phyloP scores from a whole-genome alignment of 2,113 vertebrate genomes.

The Oryzias javanicus region DNA sequence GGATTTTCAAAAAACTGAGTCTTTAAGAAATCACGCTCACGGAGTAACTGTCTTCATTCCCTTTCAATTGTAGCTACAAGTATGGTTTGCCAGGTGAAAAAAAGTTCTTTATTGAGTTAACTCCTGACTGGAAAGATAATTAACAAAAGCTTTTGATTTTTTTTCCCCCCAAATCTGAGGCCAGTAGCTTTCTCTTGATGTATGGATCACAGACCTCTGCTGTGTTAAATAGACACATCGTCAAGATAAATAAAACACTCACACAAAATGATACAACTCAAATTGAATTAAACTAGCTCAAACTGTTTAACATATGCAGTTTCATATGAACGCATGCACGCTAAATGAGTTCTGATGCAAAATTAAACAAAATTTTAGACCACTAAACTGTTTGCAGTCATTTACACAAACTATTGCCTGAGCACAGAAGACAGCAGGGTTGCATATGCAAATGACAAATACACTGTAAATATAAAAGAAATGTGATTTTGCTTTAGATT shows the following conservation, averaged over 20 bases:
- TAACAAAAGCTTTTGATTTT: slow-evolving; percentile 42
- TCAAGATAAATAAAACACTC: slow-evolving; percentile 29
- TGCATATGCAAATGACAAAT: slow-evolving; percentile 50
- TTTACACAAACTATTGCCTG: slow-evolving; percentile 31
- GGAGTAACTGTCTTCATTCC: slow-evolving; percentile 45
- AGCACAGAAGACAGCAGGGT: slow-evolving; percentile 34
- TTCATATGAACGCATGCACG: slow-evolving; percentile 25
- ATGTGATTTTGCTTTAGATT: slow-evolving; percentile 55
- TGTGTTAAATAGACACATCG: slow-evolving; percentile 8
- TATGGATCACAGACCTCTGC: slow-evolving; percentile 24
- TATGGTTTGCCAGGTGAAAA: slow-evolving; percentile 42
- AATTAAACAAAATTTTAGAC: slow-evolving; percentile 43
- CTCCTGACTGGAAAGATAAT: slow-evolving; percentile 50
- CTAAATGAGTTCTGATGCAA: slow-evolving; percentile 38
- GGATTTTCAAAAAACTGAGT: no score
- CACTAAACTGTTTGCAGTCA: slow-evolving; percentile 40
- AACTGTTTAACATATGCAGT: slow-evolving; percentile 29
- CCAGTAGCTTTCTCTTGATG: slow-evolving; percentile 43
- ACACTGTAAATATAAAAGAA: slow-evolving; percentile 50
- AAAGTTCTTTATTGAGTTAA: slow-evolving; percentile 69
- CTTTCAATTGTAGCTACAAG: slow-evolving; percentile 38
- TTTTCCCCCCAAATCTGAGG: slow-evolving; percentile 34
- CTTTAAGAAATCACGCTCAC: no score
- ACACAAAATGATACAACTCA: slow-evolving; percentile 29
- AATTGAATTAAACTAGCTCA: slow-evolving; percentile 34